Base-by-base conservation (phyloP, 1,140 invertebrate species). In the Oncopeltus fasciatus region DNA sequence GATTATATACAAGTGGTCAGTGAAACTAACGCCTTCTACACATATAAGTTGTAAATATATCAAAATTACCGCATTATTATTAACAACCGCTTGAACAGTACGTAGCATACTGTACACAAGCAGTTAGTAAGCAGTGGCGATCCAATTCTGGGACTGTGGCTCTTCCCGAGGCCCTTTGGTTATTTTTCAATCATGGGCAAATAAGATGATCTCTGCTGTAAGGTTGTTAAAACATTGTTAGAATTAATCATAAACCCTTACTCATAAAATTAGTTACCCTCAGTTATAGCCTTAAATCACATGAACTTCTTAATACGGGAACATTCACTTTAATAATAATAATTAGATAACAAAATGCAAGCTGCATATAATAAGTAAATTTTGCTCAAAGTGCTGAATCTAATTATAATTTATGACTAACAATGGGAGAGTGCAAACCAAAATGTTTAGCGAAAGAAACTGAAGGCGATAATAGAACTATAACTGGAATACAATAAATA, bases 31-130 rank as follows among this genome's bases (percentile, higher is more conserved):
- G 28, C 49, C 51, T 31, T 62, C 61, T 62, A 62, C 61, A 62
- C 38, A 62, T 18, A 56, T 57, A 56, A 56, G 14, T 62, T 62
- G 49, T 49, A 62, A 62, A 62, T 56, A 11, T 26, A 57, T 33
- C 28, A 49, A 61, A 62, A 56, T 62, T 62, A 62, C 61, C 61
- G 61, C 61, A 62, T 62, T 47, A 62, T 62, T 53, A 62, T 49
- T 57, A 47, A 47, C 26, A 44, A 62, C 61, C 28, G 61, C 61
- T 56, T 57, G 61, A 31, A 62, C 61, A 62, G 61, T 62, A 62
- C 61, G 61, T 31, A 38, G 61, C 61, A 62, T 62, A 62, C 61
- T 62, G 61, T 57, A 57, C 29, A 24, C 28, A 53, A 62, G 29
- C 31, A 49, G 49, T 62, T 33, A 49, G 31, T 24, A 20, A 31